These are phyloP conservation scores for Troglohyphantes excavatus DNA, from an alignment of 2,888 invertebrate genomes.

Conservation along the genomic window DNA sequence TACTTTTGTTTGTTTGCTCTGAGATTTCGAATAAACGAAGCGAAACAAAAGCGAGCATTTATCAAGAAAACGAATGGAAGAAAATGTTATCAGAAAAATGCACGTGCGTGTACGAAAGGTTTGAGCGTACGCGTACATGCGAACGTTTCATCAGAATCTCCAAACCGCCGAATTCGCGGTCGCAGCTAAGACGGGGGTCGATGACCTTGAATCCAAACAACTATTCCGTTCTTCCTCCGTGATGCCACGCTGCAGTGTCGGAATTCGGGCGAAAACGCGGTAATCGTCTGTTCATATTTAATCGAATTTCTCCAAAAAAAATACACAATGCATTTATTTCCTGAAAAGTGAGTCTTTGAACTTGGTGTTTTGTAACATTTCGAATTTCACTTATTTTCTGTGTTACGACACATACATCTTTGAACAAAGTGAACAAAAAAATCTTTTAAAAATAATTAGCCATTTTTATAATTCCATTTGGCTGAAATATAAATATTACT, in stretches of 20 bases:
- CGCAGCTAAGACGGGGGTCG: slow-evolving; percentile 29
- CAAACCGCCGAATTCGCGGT: slow-evolving; percentile 49
- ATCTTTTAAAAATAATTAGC: no score
- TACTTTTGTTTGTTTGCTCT: no score
- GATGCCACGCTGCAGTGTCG: slow-evolving; percentile 28
- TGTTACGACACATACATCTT: no score
- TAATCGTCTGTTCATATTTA: slow-evolving; percentile 1
- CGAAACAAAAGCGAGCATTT: slow-evolving; percentile 6
- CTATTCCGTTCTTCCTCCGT: slow-evolving; percentile 36
- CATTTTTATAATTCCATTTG: no score
- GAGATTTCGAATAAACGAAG: not conserved
- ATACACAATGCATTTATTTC: no score
- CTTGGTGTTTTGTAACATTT: no score
- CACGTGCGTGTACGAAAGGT: slow-evolving; percentile 26
- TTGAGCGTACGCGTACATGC: not conserved
- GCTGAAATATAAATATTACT: no score
- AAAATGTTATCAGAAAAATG: no score
- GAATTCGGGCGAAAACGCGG: slow-evolving; percentile 5
- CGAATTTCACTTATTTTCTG: no score
- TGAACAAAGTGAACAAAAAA: no score
- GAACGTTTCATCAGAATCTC: slow-evolving; percentile 44
- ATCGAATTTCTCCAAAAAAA: not conserved
- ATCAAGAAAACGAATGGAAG: no score
- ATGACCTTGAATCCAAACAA: slow-evolving; percentile 70
- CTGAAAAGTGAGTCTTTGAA: no score